Evolutionary conservation across 2,113 vertebrate genomes (phyloP).

Genomic region (Fulica atra): DNA sequence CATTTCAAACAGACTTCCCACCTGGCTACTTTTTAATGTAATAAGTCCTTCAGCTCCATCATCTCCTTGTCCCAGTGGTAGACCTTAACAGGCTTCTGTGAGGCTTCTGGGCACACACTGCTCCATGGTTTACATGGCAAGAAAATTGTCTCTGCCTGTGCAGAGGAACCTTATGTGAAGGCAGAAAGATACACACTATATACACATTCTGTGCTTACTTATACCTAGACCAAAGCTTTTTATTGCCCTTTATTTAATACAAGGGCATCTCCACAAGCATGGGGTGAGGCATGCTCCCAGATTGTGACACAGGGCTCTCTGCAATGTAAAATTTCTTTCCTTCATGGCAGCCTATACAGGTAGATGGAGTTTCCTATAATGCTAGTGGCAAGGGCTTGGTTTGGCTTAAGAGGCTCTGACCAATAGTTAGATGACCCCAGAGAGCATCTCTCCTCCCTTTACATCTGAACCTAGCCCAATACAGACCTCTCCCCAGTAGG

Average conservation of each 20-base stretch:
- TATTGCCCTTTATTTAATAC: background rate
- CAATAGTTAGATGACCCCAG: background rate
- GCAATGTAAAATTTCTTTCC: background rate
- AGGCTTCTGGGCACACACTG: background rate
- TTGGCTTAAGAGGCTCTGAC: background rate
- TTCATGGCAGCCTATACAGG: background rate
- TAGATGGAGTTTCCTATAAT: background rate
- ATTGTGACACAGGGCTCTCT: background rate
- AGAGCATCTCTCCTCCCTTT: background rate
- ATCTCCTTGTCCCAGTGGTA: background rate
- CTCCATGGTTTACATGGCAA: background rate
- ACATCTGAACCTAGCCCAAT: background rate
- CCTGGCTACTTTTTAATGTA: background rate
- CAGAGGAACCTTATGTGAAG: background rate
- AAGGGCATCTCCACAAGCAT: background rate
- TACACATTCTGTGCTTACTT: background rate
- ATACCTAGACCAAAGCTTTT: background rate
- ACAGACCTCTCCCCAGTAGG: background rate
- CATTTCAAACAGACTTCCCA: background rate
- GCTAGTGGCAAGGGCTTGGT: background rate
- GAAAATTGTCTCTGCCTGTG: background rate
- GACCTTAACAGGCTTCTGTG: background rate
- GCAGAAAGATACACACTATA: background rate
- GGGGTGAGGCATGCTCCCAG: rapidly evolving
- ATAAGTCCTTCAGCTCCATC: background rate